Evolutionary conservation across 2,888 invertebrate genomes (phyloP).

Genomic region (Acleris emargana): DNA sequence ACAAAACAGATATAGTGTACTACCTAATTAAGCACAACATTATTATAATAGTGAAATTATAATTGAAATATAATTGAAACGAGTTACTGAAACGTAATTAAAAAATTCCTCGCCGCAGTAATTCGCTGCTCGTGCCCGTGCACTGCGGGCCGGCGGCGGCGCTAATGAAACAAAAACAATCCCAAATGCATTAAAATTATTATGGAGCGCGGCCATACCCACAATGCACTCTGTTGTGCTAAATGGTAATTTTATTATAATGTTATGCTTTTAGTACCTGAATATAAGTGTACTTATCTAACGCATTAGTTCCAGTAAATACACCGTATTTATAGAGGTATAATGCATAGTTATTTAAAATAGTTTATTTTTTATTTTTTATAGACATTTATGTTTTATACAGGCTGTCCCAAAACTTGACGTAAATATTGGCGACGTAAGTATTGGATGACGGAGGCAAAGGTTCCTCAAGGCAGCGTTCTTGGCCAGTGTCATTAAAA

Average conservation of each 20-base stretch:
- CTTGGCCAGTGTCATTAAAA: too few species aligned
- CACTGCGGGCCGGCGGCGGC: conserved; percentile 9
- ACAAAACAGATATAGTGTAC: too few species aligned
- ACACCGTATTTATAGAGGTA: too few species aligned
- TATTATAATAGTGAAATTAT: not conserved
- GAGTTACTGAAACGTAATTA: conserved; percentile 18
- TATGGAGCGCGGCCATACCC: conserved; percentile 1
- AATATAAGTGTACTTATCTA: not conserved
- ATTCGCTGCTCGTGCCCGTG: conserved; percentile 5
- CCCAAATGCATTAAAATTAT: conserved; percentile 17
- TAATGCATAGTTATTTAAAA: too few species aligned
- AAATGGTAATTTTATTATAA: conserved; percentile 9
- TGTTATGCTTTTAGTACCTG: not conserved
- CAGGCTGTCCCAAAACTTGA: too few species aligned
- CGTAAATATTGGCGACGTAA: too few species aligned
- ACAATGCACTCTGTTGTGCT: conserved; percentile 13
- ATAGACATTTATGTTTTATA: too few species aligned
- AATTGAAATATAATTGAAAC: conserved; percentile 11
- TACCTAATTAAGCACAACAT: not conserved
- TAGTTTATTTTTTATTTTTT: too few species aligned
- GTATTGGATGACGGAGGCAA: too few species aligned
- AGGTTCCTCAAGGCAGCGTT: too few species aligned
- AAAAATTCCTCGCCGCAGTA: conserved; percentile 10
- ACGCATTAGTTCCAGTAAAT: too few species aligned
- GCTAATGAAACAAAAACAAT: conserved; percentile 32